A percentile compares a stretch with the other conserved stretches of the same genome.
Conservation (phyloP, 2,113 vertebrate species). For the Lucifuga dentata region DNA sequence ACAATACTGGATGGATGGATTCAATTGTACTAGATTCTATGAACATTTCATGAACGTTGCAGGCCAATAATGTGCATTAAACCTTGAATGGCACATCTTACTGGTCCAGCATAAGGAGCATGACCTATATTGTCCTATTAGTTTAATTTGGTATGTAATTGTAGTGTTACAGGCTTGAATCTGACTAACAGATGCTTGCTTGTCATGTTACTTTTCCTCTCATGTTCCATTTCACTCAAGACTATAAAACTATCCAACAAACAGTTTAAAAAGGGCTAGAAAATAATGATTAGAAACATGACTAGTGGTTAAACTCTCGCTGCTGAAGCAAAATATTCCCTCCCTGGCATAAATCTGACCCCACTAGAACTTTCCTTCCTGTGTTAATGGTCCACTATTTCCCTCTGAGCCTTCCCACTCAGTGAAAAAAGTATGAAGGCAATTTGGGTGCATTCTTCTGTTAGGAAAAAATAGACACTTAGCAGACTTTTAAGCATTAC, state of each 20-base stretch:
- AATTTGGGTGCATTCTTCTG: neutral
- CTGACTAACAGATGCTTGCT: too few species aligned
- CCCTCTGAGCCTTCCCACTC: conserved; percentile 1
- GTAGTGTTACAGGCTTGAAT: neutral
- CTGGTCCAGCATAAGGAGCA: too few species aligned
- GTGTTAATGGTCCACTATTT: conserved; percentile 1
- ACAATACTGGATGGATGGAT: neutral
- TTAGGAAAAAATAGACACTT: conserved; percentile 12
- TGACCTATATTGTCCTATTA: too few species aligned
- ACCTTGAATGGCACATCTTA: too few species aligned
- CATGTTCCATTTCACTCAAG: neutral
- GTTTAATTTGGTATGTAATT: neutral
- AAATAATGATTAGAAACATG: too few species aligned
- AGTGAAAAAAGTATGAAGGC: conserved; percentile 1
- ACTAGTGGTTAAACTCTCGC: too few species aligned
- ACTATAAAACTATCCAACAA: too few species aligned
- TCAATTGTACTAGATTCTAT: neutral
- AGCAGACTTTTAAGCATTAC: conserved; percentile 19
- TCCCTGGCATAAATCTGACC: conserved; percentile 12
- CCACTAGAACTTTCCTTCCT: conserved; percentile 4
- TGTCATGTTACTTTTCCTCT: neutral
- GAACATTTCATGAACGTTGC: too few species aligned
- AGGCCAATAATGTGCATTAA: too few species aligned
- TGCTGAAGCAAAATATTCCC: too few species aligned
- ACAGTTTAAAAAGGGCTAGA: too few species aligned